Conservation (phyloP, 2,113 vertebrate genomes). For the Ornithorhynchus anatinus region DNA sequence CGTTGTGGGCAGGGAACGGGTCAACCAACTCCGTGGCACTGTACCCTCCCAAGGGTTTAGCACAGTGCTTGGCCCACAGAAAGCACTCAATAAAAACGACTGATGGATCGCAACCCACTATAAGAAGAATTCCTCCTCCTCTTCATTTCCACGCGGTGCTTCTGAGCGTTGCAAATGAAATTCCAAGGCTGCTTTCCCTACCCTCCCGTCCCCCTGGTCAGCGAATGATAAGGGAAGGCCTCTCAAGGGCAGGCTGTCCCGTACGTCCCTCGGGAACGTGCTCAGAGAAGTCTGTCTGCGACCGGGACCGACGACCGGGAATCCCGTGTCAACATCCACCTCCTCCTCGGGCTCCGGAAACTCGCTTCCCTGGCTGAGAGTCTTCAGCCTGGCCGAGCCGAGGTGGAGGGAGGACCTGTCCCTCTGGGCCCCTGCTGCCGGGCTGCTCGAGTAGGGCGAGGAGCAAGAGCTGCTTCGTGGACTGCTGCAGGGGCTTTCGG, state of each 20-base stretch:
- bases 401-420: not conserved
- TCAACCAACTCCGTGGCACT: too few relatives aligned
- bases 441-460: slow-evolving; percentile 48
- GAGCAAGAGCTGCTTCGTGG: slow-evolving; percentile 62
- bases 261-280: slow-evolving; percentile 29
- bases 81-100: fast-evolving
- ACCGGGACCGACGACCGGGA: slow-evolving; percentile 1
- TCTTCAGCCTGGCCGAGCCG: not conserved
- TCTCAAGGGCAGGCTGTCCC: slow-evolving; percentile 8
- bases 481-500: slow-evolving; percentile 44
- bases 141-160: not conserved
- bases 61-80: too few relatives aligned
- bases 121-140: slow-evolving; percentile 76
- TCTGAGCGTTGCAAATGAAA: not conserved
- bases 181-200: not conserved
- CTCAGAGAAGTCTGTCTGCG: not conserved
- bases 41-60: too few relatives aligned
- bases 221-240: not conserved
- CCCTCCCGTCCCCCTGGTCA: not conserved
- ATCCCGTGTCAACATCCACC: slow-evolving; percentile 88
- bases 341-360: slow-evolving; percentile 62
- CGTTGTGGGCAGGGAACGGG: too few relatives aligned
- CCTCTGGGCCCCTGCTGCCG: not conserved
- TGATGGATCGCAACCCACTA: slow-evolving; percentile 32
- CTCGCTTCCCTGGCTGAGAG: slow-evolving; percentile 5